Percentiles rank a stretch among this genome's conserved stretches.
These are phyloP conservation scores for Pedionomus torquatus DNA, from an alignment of 2,113 vertebrate species.

Conservation along the genomic window DNA sequence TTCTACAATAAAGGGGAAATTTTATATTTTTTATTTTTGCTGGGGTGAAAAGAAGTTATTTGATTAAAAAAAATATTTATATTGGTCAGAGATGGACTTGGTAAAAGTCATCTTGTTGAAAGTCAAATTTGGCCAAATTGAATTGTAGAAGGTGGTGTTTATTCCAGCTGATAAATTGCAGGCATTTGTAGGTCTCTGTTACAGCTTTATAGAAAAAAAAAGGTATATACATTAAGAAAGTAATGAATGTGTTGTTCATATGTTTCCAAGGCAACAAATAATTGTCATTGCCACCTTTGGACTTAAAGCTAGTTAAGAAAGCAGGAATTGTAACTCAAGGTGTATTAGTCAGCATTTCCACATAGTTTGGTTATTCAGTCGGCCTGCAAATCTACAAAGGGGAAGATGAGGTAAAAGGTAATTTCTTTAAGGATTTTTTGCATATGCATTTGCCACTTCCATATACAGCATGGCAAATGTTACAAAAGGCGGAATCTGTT, in stretches of 20 bases:
- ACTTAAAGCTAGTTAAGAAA: not conserved
- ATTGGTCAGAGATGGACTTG: not conserved
- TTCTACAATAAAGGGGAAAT: not conserved
- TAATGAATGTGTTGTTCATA: not conserved
- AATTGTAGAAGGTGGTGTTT: not conserved
- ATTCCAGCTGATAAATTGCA: not conserved
- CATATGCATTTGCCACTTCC: not conserved
- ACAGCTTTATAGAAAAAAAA: not conserved
- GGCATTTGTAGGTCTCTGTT: not conserved
- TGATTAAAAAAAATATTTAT: not conserved
- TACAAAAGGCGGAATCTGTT: slow-evolving; percentile 5
- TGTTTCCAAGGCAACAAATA: not conserved
- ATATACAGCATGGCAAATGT: not conserved
- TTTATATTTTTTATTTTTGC: not conserved
- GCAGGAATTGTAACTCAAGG: not conserved
- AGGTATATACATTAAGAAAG: not conserved
- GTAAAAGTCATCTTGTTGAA: not conserved
- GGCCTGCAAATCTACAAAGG: not conserved
- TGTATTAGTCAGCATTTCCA: not conserved
- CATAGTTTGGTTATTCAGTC: not conserved
- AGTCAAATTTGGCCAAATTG: not conserved
- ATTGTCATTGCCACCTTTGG: not conserved
- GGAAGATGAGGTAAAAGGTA: not conserved
- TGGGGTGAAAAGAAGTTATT: not conserved
- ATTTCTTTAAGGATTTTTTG: not conserved